Evolutionary conservation across 1,140 invertebrate species (phyloP).

Genomic region (Frieseomelitta varia): DNA sequence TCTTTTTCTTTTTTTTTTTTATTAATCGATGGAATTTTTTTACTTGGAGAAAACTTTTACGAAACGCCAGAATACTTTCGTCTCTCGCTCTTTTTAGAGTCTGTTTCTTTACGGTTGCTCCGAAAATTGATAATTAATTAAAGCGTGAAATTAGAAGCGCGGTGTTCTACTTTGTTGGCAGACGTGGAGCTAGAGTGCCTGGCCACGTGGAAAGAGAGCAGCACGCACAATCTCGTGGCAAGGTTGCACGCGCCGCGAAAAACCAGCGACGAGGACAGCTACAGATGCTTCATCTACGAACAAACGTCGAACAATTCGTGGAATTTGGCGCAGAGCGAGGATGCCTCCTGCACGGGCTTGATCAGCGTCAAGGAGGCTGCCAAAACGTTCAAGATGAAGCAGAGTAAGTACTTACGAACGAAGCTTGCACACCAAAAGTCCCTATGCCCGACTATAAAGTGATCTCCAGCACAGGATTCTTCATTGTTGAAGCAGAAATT

Average conservation of each 20-base stretch:
- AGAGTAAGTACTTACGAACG: slow-evolving; percentile 80
- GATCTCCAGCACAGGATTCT: background rate
- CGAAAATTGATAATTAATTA: no score
- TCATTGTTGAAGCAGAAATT: background rate
- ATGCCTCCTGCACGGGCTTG: slow-evolving; percentile 91
- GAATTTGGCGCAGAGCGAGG: slow-evolving; percentile 89
- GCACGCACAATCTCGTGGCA: slow-evolving; percentile 90
- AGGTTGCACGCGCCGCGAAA: slow-evolving; percentile 82
- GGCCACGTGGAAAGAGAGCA: slow-evolving; percentile 93
- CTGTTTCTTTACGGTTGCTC: no score
- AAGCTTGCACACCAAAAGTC: background rate
- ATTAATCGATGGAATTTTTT: no score
- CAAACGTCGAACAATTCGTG: slow-evolving; percentile 77
- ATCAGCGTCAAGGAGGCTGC: slow-evolving; percentile 85
- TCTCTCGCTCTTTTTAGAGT: no score
- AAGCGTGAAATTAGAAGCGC: no score
- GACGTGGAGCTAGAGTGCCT: slow-evolving; percentile 92
- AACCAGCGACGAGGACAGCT: slow-evolving; percentile 84
- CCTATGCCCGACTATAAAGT: background rate
- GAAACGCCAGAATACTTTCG: no score
- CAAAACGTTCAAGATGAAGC: slow-evolving; percentile 85
- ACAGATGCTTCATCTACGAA: slow-evolving; percentile 88
- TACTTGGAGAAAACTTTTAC: no score
- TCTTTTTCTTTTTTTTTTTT: no score
- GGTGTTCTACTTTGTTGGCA: slow-evolving; percentile 71